Conservation (phyloP, 2,888 invertebrate species). For the Ichneumoninae sp. region DNA sequence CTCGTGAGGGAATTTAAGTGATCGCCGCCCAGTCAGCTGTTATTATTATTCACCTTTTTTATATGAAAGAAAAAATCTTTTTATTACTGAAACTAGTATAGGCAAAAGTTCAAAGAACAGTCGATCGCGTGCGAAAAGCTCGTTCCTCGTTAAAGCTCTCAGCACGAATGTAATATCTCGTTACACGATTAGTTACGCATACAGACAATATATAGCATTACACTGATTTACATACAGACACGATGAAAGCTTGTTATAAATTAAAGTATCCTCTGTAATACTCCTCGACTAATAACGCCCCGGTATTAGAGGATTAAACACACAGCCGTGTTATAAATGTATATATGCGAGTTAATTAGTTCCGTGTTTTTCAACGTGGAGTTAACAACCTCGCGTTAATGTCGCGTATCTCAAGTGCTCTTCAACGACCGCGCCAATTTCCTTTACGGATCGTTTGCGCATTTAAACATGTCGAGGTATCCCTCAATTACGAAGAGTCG, state of each 20-base stretch:
- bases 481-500: not conserved
- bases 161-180: constrained; percentile 52
- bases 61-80: not conserved
- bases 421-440: constrained; percentile 6
- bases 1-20: constrained; percentile 36
- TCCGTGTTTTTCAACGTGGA: constrained; percentile 63
- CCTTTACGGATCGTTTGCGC: constrained; percentile 35
- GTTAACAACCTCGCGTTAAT: constrained; percentile 65
- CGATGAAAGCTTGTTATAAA: constrained; percentile 13
- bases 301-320: constrained; percentile 30
- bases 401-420: constrained; percentile 48
- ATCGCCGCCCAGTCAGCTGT: constrained; percentile 35
- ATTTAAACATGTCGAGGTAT: not conserved
- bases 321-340: constrained; percentile 4
- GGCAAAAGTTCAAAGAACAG: constrained; percentile 30
- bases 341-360: constrained; percentile 63
- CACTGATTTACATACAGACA: constrained; percentile 24
- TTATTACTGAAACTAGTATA: not conserved
- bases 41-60: constrained; percentile 5
- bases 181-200: constrained; percentile 54
- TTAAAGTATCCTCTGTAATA: constrained; percentile 17
- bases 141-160: constrained; percentile 50
- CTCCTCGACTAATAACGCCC: constrained; percentile 9
- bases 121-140: constrained; percentile 56
- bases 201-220: constrained; percentile 33